A percentile compares a stretch with the other conserved stretches of the same genome.
These are phyloP conservation scores for Squalus acanthias DNA, from an alignment of 2,797 vertebrate species.

Conservation along the genomic window DNA sequence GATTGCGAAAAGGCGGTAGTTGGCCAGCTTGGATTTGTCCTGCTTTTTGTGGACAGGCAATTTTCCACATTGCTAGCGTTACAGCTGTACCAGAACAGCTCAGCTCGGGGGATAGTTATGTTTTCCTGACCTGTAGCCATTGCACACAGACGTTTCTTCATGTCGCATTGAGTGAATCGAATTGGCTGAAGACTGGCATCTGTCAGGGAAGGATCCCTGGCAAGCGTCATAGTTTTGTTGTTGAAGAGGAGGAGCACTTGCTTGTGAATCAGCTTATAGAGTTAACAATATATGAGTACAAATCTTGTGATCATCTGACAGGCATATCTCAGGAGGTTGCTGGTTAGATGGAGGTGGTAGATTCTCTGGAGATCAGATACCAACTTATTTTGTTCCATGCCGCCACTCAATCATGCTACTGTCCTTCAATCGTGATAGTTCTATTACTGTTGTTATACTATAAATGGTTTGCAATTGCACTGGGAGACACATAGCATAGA, in stretches of 20 bases:
- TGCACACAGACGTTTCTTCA: neutral
- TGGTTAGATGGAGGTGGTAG: neutral
- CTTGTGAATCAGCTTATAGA: too few relatives aligned
- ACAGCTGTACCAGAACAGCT: too few relatives aligned
- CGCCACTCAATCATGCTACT: neutral
- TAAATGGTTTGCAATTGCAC: neutral
- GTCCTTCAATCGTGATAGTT: neutral
- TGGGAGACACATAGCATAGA: neutral
- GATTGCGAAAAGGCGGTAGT: neutral
- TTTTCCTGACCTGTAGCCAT: neutral
- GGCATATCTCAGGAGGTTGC: neutral
- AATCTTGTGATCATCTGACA: neutral
- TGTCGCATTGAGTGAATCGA: neutral
- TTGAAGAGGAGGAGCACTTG: neutral
- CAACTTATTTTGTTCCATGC: neutral
- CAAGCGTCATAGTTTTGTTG: neutral
- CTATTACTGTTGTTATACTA: neutral
- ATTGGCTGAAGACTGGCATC: neutral
- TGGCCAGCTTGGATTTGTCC: neutral
- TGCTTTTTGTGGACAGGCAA: neutral
- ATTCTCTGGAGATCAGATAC: neutral
- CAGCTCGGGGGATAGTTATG: neutral
- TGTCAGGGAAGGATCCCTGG: neutral
- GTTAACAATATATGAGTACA: neutral
- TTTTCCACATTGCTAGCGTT: neutral